Conservation (phyloP, 2,797 vertebrate species). For the Octomys mimax region DNA sequence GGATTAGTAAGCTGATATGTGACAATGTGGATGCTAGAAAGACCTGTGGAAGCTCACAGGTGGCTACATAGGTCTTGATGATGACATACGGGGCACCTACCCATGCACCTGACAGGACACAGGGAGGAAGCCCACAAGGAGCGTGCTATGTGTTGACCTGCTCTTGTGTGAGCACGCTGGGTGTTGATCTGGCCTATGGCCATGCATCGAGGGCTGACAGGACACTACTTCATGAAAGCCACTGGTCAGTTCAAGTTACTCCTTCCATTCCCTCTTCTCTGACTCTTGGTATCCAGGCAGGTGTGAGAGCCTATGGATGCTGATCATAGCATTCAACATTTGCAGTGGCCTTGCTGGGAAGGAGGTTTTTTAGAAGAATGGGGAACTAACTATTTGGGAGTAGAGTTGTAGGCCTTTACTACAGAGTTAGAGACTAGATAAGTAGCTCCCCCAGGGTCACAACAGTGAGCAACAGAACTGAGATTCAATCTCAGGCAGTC, state of each 20-base stretch:
- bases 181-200: not conserved
- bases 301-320: not conserved
- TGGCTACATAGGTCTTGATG: not conserved
- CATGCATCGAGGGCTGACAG: not conserved
- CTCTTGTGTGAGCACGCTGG: too few species aligned
- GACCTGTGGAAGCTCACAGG: not conserved
- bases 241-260: not conserved
- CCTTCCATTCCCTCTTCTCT: not conserved
- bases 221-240: not conserved
- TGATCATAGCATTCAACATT: not conserved
- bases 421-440: not conserved
- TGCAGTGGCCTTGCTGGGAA: not conserved
- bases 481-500: not conserved
- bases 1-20: too few species aligned
- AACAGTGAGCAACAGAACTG: not conserved
- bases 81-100: not conserved
- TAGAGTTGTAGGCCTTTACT: not conserved
- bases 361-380: not conserved
- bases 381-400: not conserved
- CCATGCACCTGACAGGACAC: not conserved
- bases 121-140: not conserved
- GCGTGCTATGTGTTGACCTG: not conserved
- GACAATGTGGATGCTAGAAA: not conserved
- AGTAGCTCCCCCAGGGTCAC: not conserved
- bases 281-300: not conserved